These are phyloP conservation scores for Micronisus gabar DNA, from an alignment of 2,113 vertebrate species.

Conservation along the genomic window DNA sequence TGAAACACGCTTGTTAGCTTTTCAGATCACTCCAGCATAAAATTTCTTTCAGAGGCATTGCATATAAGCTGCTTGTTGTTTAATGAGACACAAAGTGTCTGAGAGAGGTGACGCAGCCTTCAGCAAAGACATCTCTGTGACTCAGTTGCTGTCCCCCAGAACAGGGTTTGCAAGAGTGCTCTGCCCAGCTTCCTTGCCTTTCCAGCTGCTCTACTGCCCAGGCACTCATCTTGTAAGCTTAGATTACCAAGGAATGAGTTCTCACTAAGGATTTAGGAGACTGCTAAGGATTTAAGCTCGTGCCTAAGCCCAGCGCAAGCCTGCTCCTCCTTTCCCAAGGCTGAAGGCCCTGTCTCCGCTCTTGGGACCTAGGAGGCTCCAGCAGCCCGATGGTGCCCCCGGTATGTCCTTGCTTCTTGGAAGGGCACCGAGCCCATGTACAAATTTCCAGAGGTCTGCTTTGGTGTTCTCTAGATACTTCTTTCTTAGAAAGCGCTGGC, in stretches of 20 bases:
- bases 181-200: not conserved
- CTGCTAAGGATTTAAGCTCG: not conserved
- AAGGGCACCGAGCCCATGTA: not conserved
- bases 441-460: not conserved
- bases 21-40: not conserved
- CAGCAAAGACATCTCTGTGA: not conserved
- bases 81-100: not conserved
- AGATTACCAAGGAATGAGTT: too few species aligned
- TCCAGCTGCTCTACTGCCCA: not conserved
- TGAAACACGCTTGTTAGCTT: not conserved
- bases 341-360: accelerated
- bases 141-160: not conserved
- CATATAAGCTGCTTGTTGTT: not conserved
- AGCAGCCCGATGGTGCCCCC: not conserved
- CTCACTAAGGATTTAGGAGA: not conserved
- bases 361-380: accelerated
- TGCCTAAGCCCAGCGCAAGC: not conserved
- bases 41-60: not conserved
- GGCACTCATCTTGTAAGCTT: not conserved
- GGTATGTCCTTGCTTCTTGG: accelerated
- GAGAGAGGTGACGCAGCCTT: not conserved
- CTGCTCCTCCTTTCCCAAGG: not conserved
- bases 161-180: not conserved
- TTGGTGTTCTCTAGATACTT: not conserved
- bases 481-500: not conserved